A percentile compares a stretch with the other conserved stretches of the same genome.
These are phyloP conservation scores for Tragelaphus buxtoni DNA, from an alignment of 2,113 vertebrate genomes.

Conservation along the genomic window DNA sequence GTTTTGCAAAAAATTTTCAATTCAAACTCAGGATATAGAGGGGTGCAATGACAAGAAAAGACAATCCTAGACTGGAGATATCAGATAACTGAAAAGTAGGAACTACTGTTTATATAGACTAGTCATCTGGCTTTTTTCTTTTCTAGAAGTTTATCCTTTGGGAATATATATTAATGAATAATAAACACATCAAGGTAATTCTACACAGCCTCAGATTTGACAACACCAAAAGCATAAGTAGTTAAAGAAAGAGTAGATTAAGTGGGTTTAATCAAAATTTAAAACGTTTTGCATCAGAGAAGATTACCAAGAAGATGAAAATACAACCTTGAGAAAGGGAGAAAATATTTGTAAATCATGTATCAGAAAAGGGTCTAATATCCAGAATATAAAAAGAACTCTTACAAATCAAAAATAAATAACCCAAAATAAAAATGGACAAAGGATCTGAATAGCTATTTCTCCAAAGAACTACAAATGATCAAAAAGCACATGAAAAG, in stretches of 20 bases:
- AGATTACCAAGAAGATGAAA: neutral
- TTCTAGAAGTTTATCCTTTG: neutral
- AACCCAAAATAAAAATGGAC: neutral
- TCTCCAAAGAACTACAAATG: neutral
- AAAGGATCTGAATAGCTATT: neutral
- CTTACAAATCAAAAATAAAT: neutral
- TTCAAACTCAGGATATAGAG: neutral
- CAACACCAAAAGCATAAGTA: neutral
- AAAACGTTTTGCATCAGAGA: neutral
- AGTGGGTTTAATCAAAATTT: neutral
- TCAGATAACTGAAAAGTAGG: neutral
- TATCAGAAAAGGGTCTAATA: neutral
- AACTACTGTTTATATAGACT: neutral
- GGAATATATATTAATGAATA: neutral
- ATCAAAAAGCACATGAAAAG: neutral
- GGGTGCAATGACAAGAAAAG: neutral
- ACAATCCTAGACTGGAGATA: neutral
- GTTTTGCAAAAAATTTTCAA: neutral
- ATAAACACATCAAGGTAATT: neutral
- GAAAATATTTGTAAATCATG: neutral
- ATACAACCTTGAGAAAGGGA: neutral
- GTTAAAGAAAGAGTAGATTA: neutral
- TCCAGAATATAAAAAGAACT: neutral
- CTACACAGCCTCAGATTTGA: neutral
- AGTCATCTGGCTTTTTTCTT: neutral